These are phyloP conservation scores for Eurois occulta DNA, from an alignment of 2,888 invertebrate genomes.

Conservation along the genomic window DNA sequence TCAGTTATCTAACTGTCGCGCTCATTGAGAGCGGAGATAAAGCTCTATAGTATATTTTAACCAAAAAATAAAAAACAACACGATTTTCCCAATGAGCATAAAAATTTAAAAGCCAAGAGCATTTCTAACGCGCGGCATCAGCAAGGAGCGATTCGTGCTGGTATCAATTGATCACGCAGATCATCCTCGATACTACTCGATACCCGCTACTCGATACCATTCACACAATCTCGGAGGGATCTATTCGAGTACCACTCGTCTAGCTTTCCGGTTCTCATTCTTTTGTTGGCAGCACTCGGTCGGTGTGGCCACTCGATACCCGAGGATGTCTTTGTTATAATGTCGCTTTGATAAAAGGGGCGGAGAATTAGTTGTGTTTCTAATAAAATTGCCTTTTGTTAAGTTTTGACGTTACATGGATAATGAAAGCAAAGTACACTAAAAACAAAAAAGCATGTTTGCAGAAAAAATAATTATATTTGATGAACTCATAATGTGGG, in stretches of 20 bases:
- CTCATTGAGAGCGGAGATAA: background rate
- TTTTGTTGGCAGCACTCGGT: constrained; percentile 85
- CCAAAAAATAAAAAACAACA: background rate
- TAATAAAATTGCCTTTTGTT: constrained; percentile 45
- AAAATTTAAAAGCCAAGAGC: constrained; percentile 57
- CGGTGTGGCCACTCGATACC: constrained; percentile 83
- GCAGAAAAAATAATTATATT: background rate
- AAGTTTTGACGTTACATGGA: constrained; percentile 7
- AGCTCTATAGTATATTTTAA: background rate
- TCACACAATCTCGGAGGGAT: constrained; percentile 83
- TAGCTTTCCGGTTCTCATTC: constrained; percentile 88
- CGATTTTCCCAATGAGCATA: constrained; percentile 38
- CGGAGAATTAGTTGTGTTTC: constrained; percentile 59
- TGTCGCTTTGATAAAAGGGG: constrained; percentile 82
- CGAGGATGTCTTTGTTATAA: constrained; percentile 86
- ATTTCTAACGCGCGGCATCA: constrained; percentile 74
- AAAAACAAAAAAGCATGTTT: background rate
- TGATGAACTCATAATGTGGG: background rate
- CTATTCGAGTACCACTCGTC: constrained; percentile 83
- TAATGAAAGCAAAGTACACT: background rate
- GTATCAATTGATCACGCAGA: constrained; percentile 89
- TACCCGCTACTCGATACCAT: constrained; percentile 80
- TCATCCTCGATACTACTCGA: constrained; percentile 70
- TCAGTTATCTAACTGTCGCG: background rate
- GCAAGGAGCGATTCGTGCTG: constrained; percentile 78